Evolutionary conservation across 2,888 invertebrate genomes (phyloP), one percentile per base, ranked within the genome.

Genomic region (Acronicta alni): DNA sequence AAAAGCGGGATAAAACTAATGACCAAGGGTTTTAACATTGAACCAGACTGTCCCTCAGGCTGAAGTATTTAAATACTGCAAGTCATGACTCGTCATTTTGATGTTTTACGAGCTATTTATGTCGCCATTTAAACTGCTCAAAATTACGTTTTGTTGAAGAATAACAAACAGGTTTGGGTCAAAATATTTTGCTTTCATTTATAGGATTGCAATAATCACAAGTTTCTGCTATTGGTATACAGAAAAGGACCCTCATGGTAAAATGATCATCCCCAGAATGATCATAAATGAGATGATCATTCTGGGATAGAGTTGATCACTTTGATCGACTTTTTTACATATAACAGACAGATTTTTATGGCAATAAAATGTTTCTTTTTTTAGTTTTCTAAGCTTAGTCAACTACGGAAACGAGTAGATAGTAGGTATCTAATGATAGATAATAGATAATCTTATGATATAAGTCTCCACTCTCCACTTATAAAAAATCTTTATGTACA

Each of bases 1-100:
- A 30, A 39, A 14, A 14, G 8, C 54, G 20, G 55, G 55, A 55
- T 65, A 61, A 49, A 46, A 55, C 30, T 39, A 51, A 55, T 69
- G 55, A 47, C 38, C 35, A 39, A 39, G 14, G 38, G 26, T 54
- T 26, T 26, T 26, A 26, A 26, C 10, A 42, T 54, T 18, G 42
- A 23, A 68, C 54, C 17, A 30, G 43, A 37, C 8, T 23, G 9
- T 9, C 14, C 14, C 32, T 32, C 32, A n/a, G 14, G 32, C 32
- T 32, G 5, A 44, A 32, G 42, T 42, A 38, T 46, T 53, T 37
- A 14, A 47, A 63, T 56, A 55, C 10, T 35, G 63, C 43, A 18
- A 51, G 38, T 69, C 55, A 55, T 49, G 37, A 10, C 17, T 43
- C 12, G 20, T 4, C 10, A 3, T 9, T 32, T n/a, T 20, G 9